Conservation (phyloP, 2,113 vertebrate genomes). For the Lepisosteus oculatus region DNA sequence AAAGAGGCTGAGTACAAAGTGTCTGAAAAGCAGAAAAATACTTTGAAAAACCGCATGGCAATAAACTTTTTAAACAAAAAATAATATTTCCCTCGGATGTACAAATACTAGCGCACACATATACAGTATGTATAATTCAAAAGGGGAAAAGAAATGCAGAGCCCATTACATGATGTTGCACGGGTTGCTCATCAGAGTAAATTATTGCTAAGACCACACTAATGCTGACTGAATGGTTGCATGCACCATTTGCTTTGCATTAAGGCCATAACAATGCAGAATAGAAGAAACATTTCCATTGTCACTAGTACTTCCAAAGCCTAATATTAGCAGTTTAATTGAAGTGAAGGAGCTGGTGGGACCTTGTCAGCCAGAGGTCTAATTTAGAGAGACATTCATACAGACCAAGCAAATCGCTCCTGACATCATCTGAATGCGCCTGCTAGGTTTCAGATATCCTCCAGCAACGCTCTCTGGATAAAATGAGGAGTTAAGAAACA, state of each 20-base stretch:
- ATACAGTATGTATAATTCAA: no score
- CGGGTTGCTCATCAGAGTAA: neutral
- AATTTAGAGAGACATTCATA: neutral
- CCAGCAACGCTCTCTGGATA: neutral
- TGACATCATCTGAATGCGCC: neutral
- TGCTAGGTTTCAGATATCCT: neutral
- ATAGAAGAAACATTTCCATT: neutral
- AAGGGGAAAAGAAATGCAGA: no score
- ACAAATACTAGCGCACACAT: no score
- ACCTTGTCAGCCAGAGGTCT: neutral
- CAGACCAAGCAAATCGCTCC: no score
- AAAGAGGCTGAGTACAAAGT: no score
- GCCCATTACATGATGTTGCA: neutral
- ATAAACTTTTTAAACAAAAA: no score
- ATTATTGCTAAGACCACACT: neutral
- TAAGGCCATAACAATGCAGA: neutral
- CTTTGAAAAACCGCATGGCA: no score
- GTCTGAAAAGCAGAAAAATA: no score
- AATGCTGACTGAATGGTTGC: neutral
- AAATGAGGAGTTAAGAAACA: no score
- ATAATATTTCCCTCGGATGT: no score
- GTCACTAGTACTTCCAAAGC: neutral
- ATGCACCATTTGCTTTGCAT: conserved; percentile 2
- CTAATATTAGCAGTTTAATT: neutral
- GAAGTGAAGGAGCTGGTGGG: neutral